Conservation (phyloP, 2,888 invertebrate species). For the Andrena praecox region DNA sequence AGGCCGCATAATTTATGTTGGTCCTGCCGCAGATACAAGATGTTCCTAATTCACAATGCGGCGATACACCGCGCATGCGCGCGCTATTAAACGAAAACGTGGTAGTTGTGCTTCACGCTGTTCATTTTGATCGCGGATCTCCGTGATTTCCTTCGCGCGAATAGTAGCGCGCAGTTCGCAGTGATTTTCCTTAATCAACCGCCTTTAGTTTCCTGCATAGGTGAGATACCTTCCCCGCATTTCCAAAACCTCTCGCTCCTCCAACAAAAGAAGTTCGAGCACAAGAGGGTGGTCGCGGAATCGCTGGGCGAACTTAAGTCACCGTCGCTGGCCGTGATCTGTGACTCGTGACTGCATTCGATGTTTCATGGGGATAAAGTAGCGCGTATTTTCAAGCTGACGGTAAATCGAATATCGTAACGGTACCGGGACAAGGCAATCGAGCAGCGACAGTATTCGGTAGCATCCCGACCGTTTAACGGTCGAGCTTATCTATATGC, state of each 20-base stretch:
- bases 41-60: conserved; percentile 22
- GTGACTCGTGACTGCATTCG: background rate
- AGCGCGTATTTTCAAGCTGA: too few relatives aligned
- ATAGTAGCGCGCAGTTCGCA: background rate
- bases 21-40: background rate
- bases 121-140: background rate
- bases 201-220: conserved; percentile 13
- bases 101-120: conserved; percentile 33
- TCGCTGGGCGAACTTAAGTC: background rate
- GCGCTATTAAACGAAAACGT: conserved; percentile 39
- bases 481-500: background rate
- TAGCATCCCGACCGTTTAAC: background rate
- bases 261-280: background rate
- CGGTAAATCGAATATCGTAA: too few relatives aligned
- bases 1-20: background rate
- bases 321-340: background rate
- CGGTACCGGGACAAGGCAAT: background rate
- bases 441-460: background rate
- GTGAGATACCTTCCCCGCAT: conserved; percentile 22
- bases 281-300: background rate
- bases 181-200: conserved; percentile 3
- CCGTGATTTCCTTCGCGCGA: background rate
- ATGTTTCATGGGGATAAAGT: background rate
- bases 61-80: conserved; percentile 36
- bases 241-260: background rate